phyloP scores from a whole-genome alignment of 2,888 invertebrate genomes.

The Amphipoea oculea region DNA sequence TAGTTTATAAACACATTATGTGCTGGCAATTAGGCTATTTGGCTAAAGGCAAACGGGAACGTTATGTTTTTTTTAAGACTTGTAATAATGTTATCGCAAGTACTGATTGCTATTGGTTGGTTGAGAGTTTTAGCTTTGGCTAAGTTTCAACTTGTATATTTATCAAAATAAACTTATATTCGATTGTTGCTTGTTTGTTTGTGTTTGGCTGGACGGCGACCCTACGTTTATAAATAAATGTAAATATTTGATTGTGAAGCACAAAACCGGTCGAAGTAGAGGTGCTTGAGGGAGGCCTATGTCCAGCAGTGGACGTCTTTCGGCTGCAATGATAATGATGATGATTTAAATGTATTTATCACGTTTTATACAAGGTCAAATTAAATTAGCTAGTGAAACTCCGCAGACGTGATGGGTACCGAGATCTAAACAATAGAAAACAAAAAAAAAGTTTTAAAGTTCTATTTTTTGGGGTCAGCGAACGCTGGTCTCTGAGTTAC shows the following conservation, averaged over 20 bases:
- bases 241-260: background rate
- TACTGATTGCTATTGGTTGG: background rate
- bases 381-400: background rate
- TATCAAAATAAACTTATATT: conserved; percentile 1
- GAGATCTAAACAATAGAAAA: background rate
- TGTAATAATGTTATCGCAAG: background rate
- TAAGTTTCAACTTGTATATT: background rate
- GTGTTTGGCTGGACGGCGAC: no score
- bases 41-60: background rate
- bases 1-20: background rate
- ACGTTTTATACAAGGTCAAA: background rate
- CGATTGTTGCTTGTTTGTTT: background rate
- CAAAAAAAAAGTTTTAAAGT: background rate
- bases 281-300: no score
- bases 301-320: no score
- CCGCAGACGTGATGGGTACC: background rate
- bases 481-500: background rate
- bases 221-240: background rate
- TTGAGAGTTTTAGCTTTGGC: background rate
- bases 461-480: background rate
- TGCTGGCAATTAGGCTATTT: background rate
- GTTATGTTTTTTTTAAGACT: background rate
- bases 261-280: no score
- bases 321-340: no score
- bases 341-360: background rate